Percentiles rank a stretch among this genome's conserved stretches.
Evolutionary conservation across 2,888 invertebrate genomes (phyloP).

Genomic region (Spicauda simplicius): DNA sequence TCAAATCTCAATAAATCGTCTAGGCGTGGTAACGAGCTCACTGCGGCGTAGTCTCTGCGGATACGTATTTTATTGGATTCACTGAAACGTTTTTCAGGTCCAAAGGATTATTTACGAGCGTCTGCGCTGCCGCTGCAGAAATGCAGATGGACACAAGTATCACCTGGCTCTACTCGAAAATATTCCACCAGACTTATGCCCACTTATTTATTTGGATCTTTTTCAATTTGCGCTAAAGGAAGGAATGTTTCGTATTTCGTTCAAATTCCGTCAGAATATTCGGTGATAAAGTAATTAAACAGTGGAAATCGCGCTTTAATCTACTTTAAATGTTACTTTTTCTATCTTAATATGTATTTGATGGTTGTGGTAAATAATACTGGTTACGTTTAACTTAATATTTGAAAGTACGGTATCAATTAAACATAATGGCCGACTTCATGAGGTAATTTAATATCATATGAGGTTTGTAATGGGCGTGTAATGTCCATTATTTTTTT

Average conservation of each 20-base stretch:
- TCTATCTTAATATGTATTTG: too few relatives aligned
- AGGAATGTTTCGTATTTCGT: slow-evolving; percentile 8
- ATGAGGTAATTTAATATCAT: too few relatives aligned
- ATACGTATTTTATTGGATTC: slow-evolving; percentile 85
- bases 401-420: too few relatives aligned
- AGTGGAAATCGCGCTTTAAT: background rate
- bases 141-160: slow-evolving; percentile 76
- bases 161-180: slow-evolving; percentile 46
- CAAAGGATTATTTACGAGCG: slow-evolving; percentile 83
- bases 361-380: too few relatives aligned
- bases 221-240: slow-evolving; percentile 9
- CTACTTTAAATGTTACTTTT: too few relatives aligned
- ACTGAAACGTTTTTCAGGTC: slow-evolving; percentile 84
- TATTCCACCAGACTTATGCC: slow-evolving; percentile 28
- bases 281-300: background rate
- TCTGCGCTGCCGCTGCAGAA: slow-evolving; percentile 78
- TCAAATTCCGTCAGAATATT: background rate
- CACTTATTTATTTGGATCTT: slow-evolving; percentile 24
- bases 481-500: too few relatives aligned
- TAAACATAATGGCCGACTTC: too few relatives aligned
- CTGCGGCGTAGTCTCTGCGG: slow-evolving; percentile 83
- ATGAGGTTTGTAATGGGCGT: too few relatives aligned
- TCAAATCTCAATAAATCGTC: slow-evolving; percentile 85
- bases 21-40: slow-evolving; percentile 84
- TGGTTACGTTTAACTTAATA: too few relatives aligned